Percentiles rank a stretch among this genome's conserved stretches.
Conservation (phyloP, 1,140 invertebrate species). For the Bathynomus jamesi region DNA sequence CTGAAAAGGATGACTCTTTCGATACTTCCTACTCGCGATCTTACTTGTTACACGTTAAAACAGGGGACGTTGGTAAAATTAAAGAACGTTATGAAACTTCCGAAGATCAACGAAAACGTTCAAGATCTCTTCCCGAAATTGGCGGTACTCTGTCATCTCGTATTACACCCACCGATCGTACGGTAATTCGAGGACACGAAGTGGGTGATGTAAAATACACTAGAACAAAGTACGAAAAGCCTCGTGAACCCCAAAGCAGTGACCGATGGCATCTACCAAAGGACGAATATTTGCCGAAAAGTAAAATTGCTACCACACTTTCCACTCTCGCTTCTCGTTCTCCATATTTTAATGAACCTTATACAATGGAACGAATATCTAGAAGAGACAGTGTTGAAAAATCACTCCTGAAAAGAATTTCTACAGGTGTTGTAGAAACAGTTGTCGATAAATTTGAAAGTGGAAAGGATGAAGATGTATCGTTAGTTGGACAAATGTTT, state of each 20-base stretch:
- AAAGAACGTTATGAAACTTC: constrained; percentile 63
- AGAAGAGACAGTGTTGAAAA: constrained; percentile 32
- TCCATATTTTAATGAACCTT: constrained; percentile 21
- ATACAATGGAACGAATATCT: constrained; percentile 29
- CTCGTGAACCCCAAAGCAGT: constrained; percentile 26
- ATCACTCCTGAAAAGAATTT: constrained; percentile 24
- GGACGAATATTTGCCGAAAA: constrained; percentile 72
- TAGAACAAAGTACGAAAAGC: constrained; percentile 28
- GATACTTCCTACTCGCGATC: constrained; percentile 54
- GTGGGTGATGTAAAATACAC: constrained; percentile 52
- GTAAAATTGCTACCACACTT: constrained; percentile 53
- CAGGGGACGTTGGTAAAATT: constrained; percentile 64
- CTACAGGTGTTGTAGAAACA: constrained; percentile 31
- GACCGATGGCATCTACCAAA: constrained; percentile 39
- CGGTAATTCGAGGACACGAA: constrained; percentile 49
- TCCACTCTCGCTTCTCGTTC: constrained; percentile 40
- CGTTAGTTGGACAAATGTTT: constrained; percentile 67
- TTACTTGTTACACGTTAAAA: constrained; percentile 58
- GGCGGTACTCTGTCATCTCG: constrained; percentile 19
- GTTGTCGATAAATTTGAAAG: constrained; percentile 36
- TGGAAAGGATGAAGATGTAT: constrained; percentile 44
- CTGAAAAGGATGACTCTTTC: background rate
- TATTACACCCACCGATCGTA: constrained; percentile 40
- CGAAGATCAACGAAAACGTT: constrained; percentile 42
- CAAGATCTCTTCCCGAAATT: constrained; percentile 36